These are phyloP conservation scores for Aphyosemion australe DNA, from an alignment of 2,113 vertebrate species.

Conservation along the genomic window DNA sequence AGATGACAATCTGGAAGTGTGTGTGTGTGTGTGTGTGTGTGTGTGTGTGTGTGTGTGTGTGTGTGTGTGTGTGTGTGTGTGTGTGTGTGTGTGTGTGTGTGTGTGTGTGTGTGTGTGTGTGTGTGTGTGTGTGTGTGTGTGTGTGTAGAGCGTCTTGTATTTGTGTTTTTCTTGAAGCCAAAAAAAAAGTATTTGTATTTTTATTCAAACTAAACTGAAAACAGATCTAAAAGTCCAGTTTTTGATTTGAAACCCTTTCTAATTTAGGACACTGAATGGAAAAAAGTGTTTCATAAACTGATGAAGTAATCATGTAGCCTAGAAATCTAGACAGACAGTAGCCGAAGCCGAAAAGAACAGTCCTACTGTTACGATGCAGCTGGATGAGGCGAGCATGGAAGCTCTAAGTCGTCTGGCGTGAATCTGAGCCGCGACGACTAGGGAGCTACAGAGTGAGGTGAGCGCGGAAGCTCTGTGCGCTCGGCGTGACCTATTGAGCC, in stretches of 20 bases:
- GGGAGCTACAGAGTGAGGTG: too few relatives aligned
- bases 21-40: neutral
- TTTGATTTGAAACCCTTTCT: neutral
- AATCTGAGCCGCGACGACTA: too few relatives aligned
- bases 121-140: slow-evolving; percentile 1
- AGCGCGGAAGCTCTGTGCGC: too few relatives aligned
- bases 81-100: slow-evolving; percentile 3
- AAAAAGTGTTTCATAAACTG: neutral
- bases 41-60: too few relatives aligned
- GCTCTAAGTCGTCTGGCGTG: too few relatives aligned
- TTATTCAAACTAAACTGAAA: neutral
- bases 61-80: too few relatives aligned
- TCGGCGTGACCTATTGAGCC: too few relatives aligned
- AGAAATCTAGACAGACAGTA: too few relatives aligned
- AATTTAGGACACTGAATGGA: neutral
- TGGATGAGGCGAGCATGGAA: too few relatives aligned
- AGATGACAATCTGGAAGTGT: slow-evolving; percentile 4
- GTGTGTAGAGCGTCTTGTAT: neutral
- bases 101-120: neutral
- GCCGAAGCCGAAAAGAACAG: too few relatives aligned
- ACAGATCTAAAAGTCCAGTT: neutral
- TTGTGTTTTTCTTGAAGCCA: neutral
- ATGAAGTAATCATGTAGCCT: neutral
- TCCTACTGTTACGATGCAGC: too few relatives aligned
- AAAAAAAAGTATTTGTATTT: neutral